Evolutionary conservation across 2,113 vertebrate species (phyloP), one percentile per base, ranked within the genome.

Genomic region (Ammodytes dubius): DNA sequence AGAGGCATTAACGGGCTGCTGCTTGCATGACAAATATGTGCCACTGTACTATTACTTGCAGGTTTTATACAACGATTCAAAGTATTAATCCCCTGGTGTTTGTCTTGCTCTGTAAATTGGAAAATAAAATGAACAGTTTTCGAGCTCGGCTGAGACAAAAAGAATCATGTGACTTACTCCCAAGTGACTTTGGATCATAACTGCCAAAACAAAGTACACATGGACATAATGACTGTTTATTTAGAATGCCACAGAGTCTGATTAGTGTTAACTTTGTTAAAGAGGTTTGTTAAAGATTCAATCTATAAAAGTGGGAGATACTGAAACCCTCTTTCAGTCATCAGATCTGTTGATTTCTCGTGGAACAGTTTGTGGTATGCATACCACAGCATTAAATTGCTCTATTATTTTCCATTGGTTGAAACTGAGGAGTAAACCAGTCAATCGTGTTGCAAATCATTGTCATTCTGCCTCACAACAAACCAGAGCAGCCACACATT

Each of bases 211-310:
- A 59, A 77, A 60, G 60, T 52, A 49, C 19, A 27, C 15, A 37
- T 52, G 61, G 35, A 45, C 19, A 10, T 13, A 2, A 47, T 7
- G 43, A 40, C 4, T 43, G 17, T 52, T 70, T 70, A 54, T 64
- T 73, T 68, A 74, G 15, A 72, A 70, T 60, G 39, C 66, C 15
- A n/a, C 7, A 27, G 27, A 27, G 27, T 27, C 45, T 65, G 39
- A 17, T 5, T 3, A 50, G 13, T 35, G 17, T 66, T 37, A 27
- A 27, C 27, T 45, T 11, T 68, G 15, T 6, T n/a, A 8, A 35
- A 53, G 6, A 58, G 6, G 45, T 46, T 67, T 53, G 5, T 2
- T 14, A 12, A 57, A 50, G 15, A 35, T 60, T 37, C 13, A 57
- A 19, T 46, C 6, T 7, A 39, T 52, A 71, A 49, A 67, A 13